Base-by-base conservation (phyloP, 1,140 invertebrate genomes). In the Calycopis cecrops region DNA sequence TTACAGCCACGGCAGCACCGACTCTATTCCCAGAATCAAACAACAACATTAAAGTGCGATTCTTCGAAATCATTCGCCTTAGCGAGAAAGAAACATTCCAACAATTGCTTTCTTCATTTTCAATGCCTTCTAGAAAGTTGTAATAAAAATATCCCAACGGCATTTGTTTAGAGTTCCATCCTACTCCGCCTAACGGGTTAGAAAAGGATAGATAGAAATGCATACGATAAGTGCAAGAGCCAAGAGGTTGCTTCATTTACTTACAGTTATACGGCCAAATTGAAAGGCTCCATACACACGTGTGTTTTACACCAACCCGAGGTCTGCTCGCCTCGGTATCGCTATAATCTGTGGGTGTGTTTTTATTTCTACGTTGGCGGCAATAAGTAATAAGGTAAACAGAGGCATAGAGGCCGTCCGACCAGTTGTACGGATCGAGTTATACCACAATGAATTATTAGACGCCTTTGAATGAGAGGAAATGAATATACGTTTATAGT, bases 301-400 rank as follows among this genome's bases (percentile, higher is more conserved):
- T 38, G 33, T 42, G 62, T 59, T 55, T 59, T 11, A 58, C 67
- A 64, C 61, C 57, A 67, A 62, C 56, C 59, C 16, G 57, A 48
- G 67, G 56, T 44, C 14, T 44, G 14, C 58, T 63, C 61, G 68
- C 52, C 63, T 67, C 65, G 51, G 59, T 55, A 48, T 65, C 52
- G 35, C 61, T 55, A 48, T 69, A 67, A 72, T 60, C 44, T 52
- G 75, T 78, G 63, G 73, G 75, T 64, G 69, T 76, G 68, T 76
- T 80, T 76, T 79, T 79, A 73, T 79, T 76, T 75, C 71, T 74
- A 64, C 70, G 77, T 82, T 67, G 69, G 69, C 66, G 66, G 75
- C 65, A 79, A 73, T 76, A 77, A 82, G 74, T 78, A 74, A 79
- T 81, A 77, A 79, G 57, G 76, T 76, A 85, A 82, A 81, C 72